Evolutionary conservation across 1,140 invertebrate genomes (phyloP).

Genomic region (Drosophila lini): DNA sequence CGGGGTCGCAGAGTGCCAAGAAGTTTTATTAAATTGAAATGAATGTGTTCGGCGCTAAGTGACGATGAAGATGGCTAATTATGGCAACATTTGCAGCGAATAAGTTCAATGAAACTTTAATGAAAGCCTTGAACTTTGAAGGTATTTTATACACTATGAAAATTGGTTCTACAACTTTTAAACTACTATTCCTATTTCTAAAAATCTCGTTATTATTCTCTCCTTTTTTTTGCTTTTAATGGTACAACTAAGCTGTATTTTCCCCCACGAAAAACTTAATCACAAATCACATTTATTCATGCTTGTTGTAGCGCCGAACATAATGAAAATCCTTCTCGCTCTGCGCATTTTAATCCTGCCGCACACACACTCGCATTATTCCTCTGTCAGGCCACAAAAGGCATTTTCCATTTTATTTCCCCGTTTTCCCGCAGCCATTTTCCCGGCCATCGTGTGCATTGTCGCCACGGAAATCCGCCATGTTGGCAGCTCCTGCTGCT

Average conservation of each 20-base stretch:
- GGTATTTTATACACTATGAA: background rate
- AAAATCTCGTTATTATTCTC: too few species aligned
- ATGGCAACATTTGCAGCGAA: constrained; percentile 17
- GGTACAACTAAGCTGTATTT: constrained; percentile 7
- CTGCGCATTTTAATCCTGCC: constrained; percentile 32
- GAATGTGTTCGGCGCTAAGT: constrained; percentile 19
- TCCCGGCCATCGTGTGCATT: constrained; percentile 59
- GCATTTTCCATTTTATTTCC: constrained; percentile 26
- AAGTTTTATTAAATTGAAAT: constrained; percentile 43
- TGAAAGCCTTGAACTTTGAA: background rate
- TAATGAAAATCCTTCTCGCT: constrained; percentile 44
- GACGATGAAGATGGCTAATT: constrained; percentile 27
- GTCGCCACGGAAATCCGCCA: constrained; percentile 79
- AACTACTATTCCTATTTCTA: too few species aligned
- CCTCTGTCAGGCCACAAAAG: constrained; percentile 40
- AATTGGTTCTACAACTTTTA: too few species aligned
- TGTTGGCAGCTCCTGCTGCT: constrained; percentile 58
- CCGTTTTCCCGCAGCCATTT: constrained; percentile 33
- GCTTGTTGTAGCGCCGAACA: constrained; percentile 29
- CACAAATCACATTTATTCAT: constrained; percentile 46
- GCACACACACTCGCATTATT: constrained; percentile 18
- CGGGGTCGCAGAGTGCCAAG: constrained; percentile 3
- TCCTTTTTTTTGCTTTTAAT: background rate
- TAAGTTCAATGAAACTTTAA: background rate
- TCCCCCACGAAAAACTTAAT: constrained; percentile 13